These are phyloP conservation scores for Pteria penguin DNA, from an alignment of 2,888 invertebrate species.

Conservation along the genomic window DNA sequence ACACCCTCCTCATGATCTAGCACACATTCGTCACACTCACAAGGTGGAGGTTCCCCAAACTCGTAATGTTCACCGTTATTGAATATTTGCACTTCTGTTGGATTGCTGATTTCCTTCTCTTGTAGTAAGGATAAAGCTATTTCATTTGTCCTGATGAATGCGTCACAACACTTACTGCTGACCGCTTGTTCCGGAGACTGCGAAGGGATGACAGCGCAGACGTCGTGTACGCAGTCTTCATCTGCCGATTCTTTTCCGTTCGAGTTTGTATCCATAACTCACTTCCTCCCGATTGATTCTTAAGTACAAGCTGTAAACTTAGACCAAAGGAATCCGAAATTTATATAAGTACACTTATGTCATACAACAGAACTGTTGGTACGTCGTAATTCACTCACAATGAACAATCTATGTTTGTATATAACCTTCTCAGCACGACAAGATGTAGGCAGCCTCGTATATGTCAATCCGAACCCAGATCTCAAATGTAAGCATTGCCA, in stretches of 20 bases:
- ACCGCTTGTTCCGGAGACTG: background rate
- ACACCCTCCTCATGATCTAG: constrained; percentile 22
- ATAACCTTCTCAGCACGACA: too few species aligned
- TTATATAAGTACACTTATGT: too few species aligned
- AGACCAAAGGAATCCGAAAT: too few species aligned
- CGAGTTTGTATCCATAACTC: background rate
- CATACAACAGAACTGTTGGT: too few species aligned
- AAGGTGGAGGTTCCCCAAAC: constrained; percentile 36
- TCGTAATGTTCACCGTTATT: constrained; percentile 13
- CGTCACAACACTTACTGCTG: background rate
- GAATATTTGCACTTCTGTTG: constrained; percentile 5
- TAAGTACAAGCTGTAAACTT: too few species aligned
- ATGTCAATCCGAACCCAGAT: too few species aligned
- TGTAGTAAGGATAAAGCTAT: background rate
- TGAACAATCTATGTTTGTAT: too few species aligned
- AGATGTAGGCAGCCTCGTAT: too few species aligned
- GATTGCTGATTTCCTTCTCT: constrained; percentile 1
- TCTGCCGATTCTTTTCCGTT: background rate
- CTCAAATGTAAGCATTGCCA: too few species aligned
- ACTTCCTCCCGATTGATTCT: too few species aligned
- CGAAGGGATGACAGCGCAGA: too few species aligned
- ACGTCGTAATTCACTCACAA: too few species aligned
- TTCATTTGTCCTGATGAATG: background rate
- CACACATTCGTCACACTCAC: constrained; percentile 43
- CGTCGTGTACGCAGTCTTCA: background rate